Evolutionary conservation across 2,113 vertebrate species (phyloP).

Genomic region (Nansenia antarctica): DNA sequence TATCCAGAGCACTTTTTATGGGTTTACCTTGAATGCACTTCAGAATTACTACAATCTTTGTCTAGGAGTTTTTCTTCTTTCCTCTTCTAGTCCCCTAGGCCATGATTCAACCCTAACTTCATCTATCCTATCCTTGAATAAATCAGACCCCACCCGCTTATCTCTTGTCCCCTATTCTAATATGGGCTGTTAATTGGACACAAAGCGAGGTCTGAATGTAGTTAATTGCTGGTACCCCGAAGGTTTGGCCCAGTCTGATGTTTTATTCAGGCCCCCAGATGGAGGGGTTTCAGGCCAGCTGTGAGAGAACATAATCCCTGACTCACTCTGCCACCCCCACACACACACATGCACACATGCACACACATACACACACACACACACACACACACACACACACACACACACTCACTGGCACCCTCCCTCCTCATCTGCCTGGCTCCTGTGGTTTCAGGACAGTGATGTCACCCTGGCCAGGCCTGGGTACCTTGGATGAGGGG

Average conservation of each 20-base stretch:
- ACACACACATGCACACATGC: slow-evolving; percentile 33
- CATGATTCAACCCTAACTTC: slow-evolving; percentile 14
- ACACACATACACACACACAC: background rate
- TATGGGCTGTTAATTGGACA: slow-evolving; percentile 52
- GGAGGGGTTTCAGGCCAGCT: slow-evolving; percentile 55
- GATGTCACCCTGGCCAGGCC: slow-evolving; percentile 28
- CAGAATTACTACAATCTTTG: slow-evolving; percentile 7
- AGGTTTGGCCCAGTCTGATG: slow-evolving; percentile 54
- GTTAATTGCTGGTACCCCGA: slow-evolving; percentile 62
- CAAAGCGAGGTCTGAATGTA: slow-evolving; percentile 46
- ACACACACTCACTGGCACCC: background rate
- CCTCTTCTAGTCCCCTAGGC: background rate
- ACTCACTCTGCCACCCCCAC: slow-evolving; percentile 46
- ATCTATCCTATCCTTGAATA: too few relatives aligned
- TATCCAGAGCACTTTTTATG: slow-evolving; percentile 2
- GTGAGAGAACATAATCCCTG: slow-evolving; percentile 42
- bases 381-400: background rate
- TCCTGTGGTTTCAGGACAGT: background rate
- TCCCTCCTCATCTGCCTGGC: background rate
- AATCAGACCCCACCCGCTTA: slow-evolving; percentile 28
- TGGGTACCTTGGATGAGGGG: slow-evolving; percentile 7
- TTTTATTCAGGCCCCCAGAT: slow-evolving; percentile 68
- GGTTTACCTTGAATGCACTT: slow-evolving; percentile 8
- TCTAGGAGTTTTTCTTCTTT: background rate
- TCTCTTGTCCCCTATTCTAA: slow-evolving; percentile 31